Conservation (phyloP, 2,888 invertebrate species). For the Heliconius hortense region DNA sequence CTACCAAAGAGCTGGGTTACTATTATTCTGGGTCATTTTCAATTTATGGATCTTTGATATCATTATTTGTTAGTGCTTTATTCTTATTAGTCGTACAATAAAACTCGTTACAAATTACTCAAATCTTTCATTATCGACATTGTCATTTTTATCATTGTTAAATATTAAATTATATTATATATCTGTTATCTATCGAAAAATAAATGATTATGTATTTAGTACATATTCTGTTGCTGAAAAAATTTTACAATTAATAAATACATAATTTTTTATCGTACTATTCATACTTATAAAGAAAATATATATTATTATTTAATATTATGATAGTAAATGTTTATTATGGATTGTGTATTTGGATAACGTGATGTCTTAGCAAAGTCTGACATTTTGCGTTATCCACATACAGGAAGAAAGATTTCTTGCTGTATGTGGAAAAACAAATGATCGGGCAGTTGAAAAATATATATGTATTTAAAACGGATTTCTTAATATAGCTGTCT, state of each 20-base stretch:
- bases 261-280: neutral
- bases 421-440: neutral
- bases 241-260: neutral
- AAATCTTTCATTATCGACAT: neutral
- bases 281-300: neutral
- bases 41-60: neutral
- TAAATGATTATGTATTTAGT: neutral
- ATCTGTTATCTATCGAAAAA: neutral
- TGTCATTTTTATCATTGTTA: neutral
- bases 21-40: slow-evolving; percentile 43
- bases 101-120: neutral
- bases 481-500: too few relatives aligned
- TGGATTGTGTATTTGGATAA: too few relatives aligned
- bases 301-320: neutral
- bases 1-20: slow-evolving; percentile 47
- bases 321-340: neutral
- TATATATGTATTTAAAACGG: too few relatives aligned
- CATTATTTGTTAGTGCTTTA: neutral
- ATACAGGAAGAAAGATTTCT: too few relatives aligned
- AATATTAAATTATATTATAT: neutral
- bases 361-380: too few relatives aligned
- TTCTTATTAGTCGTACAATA: slow-evolving; percentile 7
- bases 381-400: neutral
- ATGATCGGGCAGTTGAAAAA: neutral
- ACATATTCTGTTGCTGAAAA: neutral